Evolutionary conservation across 2,113 vertebrate genomes (phyloP).

Genomic region (Varanus komodoensis): DNA sequence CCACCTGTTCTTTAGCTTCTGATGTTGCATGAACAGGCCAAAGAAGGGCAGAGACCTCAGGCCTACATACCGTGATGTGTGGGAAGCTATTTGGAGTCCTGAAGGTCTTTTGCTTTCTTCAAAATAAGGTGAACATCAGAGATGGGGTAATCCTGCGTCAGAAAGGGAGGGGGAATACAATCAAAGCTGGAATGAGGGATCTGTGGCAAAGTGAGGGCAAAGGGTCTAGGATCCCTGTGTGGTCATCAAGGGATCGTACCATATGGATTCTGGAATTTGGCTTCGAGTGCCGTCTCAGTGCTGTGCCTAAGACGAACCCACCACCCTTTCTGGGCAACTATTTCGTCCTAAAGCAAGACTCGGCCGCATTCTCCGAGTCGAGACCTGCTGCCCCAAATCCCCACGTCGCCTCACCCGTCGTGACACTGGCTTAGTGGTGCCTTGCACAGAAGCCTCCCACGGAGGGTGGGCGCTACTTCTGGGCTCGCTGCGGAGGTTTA

Average conservation of each 20-base stretch:
- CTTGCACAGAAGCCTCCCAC: neutral
- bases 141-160: constrained; percentile 93
- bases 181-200: neutral
- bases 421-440: too few species aligned
- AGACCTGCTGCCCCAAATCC: too few species aligned
- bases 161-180: neutral
- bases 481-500: constrained; percentile 46
- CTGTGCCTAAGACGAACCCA: too few species aligned
- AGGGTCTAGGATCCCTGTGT: neutral
- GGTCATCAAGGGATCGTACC: neutral
- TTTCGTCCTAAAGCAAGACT: too few species aligned
- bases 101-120: constrained; percentile 95
- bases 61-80: neutral
- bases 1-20: too few species aligned
- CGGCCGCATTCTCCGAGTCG: too few species aligned
- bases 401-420: too few species aligned
- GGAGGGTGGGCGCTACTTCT: neutral
- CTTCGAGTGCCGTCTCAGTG: too few species aligned
- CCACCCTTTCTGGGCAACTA: too few species aligned
- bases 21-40: too few species aligned
- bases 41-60: too few species aligned
- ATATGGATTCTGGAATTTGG: too few species aligned
- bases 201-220: neutral
- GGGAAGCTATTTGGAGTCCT: constrained; percentile 84
- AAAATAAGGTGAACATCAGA: constrained; percentile 93